phyloP scores from a whole-genome alignment of 2,113 vertebrate genomes.

The Fregata magnificens region DNA sequence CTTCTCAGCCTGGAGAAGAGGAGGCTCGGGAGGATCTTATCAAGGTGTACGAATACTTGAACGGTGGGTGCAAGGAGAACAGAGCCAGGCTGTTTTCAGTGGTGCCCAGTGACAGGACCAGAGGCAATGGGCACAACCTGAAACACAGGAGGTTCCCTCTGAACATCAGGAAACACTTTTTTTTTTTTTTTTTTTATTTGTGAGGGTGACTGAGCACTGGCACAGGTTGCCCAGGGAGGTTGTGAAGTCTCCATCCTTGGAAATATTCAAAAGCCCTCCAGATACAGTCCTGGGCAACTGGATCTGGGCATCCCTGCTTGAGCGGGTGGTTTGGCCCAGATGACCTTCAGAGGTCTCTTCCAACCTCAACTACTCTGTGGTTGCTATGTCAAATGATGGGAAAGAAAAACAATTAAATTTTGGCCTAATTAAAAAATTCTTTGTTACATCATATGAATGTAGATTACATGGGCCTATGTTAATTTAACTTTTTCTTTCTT shows the following conservation, averaged over 20 bases:
- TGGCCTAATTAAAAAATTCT: not conserved
- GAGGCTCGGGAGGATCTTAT: not conserved
- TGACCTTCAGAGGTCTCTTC: not conserved
- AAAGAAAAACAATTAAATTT: not conserved
- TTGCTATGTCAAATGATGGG: not conserved
- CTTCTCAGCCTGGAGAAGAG: not conserved
- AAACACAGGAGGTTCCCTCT: not conserved
- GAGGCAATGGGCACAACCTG: not conserved
- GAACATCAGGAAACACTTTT: not conserved
- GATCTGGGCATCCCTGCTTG: not conserved
- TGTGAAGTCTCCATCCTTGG: not conserved
- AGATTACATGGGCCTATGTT: not conserved
- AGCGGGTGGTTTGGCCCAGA: not conserved
- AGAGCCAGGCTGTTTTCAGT: not conserved
- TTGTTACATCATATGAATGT: not conserved
- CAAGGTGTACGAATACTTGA: not conserved
- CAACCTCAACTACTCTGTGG: not conserved
- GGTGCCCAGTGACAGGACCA: not conserved
- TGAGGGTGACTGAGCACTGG: too few species aligned
- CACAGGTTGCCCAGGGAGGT: not conserved
- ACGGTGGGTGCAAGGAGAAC: not conserved
- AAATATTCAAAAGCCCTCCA: not conserved
- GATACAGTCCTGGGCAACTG: accelerated
- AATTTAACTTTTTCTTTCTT: not conserved
- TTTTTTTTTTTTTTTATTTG: not conserved